phyloP scores from a whole-genome alignment of 1,140 invertebrate genomes.

The Camponotus floridanus region DNA sequence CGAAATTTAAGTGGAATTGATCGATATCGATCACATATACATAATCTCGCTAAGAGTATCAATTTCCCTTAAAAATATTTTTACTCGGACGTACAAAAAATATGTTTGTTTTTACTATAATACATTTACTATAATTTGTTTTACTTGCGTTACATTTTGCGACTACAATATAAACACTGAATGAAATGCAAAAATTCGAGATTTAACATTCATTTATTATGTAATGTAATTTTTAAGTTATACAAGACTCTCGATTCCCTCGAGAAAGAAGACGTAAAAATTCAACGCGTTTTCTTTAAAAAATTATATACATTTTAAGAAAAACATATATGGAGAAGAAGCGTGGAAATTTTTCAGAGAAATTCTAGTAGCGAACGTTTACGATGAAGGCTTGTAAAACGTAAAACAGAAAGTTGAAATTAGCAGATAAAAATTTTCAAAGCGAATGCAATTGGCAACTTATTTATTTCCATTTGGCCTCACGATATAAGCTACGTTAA shows the following conservation, averaged over 20 bases:
- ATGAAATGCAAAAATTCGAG: not conserved
- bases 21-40: not conserved
- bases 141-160: slow-evolving; percentile 5
- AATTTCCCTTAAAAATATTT: not conserved
- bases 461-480: slow-evolving; percentile 3
- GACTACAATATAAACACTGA: not conserved
- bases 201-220: not conserved
- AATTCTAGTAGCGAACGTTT: not conserved
- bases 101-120: not conserved
- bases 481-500: slow-evolving; percentile 30
- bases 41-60: not conserved
- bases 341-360: no score
- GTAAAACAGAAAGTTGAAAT: not conserved
- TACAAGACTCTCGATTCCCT: no score
- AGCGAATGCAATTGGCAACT: not conserved
- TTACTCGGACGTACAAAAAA: no score
- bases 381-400: not conserved
- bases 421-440: not conserved
- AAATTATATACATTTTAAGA: no score
- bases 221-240: no score
- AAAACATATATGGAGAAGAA: no score
- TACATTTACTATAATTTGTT: slow-evolving; percentile 1
- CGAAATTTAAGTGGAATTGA: not conserved
- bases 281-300: no score
- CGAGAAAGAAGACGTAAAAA: no score